Base-by-base conservation (phyloP, 1,140 invertebrate species). In the Zelostemma sp. region DNA sequence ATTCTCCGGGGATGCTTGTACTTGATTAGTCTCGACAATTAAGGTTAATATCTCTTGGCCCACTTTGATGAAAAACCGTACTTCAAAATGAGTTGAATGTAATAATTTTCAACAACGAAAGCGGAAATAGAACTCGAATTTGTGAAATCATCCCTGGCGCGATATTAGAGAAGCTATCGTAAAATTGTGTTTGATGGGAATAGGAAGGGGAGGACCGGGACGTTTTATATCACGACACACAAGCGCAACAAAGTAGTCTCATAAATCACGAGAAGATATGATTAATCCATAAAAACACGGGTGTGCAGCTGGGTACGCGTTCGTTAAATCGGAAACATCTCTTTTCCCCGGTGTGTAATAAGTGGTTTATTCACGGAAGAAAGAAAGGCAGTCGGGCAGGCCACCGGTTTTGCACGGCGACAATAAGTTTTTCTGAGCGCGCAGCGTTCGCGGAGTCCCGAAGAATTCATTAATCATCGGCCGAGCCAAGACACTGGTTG, bases 11-110 rank as follows among this genome's bases (percentile, higher is more conserved):
- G 66, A 67, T 61, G 56, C 68, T 50, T n/a, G n/a, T n/a, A n/a
- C n/a, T n/a, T 73, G 79, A 80, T 79, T 77, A 77, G 60, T 65
- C 11, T n/a, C 66, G 53, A 61, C 62, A 70, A 70, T 79, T 72
- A 66, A 65, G 57, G 35, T 62, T 68, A 72, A 73, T 79, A 55
- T 40, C 40, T 19, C 8, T n/a, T n/a, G 43, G 16, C 16, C 17
- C 17, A 19, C 43, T 19, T 2, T 1, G 11, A 1, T 2, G 8
- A 9, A 9, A 46, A 46, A 41, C 1, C 6, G 12, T 8, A 11
- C 2, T 12, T 11, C 28, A 6, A 6, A 31, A 11, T 31, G 28
- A 6, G 28, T 31, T 31, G 28, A 31, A 31, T 31, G 28, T 31
- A 5, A 31, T 31, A 6, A 31, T 31, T 31, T 31, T 31, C 28